Conservation (phyloP, 2,888 invertebrate species). For the Microctonus brassicae region DNA sequence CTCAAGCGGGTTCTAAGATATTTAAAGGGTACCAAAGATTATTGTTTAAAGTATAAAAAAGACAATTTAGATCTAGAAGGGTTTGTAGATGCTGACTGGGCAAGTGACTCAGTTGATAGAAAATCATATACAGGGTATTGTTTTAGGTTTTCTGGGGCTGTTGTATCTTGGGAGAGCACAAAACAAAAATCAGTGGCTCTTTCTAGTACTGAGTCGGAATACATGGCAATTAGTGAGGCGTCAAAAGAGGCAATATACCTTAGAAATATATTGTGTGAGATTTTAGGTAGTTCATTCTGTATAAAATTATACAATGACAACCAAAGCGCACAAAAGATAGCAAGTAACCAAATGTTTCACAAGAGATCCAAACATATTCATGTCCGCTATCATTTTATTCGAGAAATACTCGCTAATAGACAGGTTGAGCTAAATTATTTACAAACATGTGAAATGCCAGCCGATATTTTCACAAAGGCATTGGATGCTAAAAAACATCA, state of each 20-base stretch:
- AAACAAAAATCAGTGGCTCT: conserved; percentile 26
- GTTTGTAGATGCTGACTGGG: conserved; percentile 34
- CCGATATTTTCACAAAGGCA: conserved; percentile 27
- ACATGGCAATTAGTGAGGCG: conserved; percentile 7
- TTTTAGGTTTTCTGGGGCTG: conserved; percentile 1
- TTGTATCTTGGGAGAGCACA: conserved; percentile 19
- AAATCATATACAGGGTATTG: conserved; percentile 22
- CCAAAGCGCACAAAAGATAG: conserved; percentile 3
- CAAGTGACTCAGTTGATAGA: conserved; percentile 5
- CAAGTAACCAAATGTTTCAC: conserved; percentile 12
- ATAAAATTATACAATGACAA: conserved; percentile 13
- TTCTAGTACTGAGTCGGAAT: conserved; percentile 20
- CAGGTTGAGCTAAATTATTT: conserved; percentile 11
- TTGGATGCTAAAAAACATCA: background rate
- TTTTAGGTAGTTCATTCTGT: background rate
- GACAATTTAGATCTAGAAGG: background rate
- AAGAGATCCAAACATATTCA: conserved; percentile 24
- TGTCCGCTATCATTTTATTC: conserved; percentile 18
- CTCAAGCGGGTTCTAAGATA: conserved; percentile 30
- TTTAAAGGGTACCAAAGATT: background rate
- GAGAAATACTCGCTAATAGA: background rate
- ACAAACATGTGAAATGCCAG: conserved; percentile 17
- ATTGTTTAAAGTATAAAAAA: conserved; percentile 24
- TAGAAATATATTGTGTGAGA: background rate
- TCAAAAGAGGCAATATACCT: conserved; percentile 20